Evolutionary conservation across 2,113 vertebrate species (phyloP).

Genomic region (Platycercus adscitus): DNA sequence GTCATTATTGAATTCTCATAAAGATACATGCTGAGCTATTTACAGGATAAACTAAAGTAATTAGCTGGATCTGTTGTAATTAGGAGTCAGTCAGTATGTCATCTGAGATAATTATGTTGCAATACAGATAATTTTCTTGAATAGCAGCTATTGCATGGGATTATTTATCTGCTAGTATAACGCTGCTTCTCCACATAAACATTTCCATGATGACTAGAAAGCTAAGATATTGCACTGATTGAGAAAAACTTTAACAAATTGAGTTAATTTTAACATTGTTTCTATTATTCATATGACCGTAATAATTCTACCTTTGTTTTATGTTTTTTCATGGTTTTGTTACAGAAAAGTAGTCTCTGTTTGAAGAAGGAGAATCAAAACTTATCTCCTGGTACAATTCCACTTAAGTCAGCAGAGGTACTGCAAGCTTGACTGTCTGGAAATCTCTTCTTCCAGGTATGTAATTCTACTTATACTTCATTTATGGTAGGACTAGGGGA

Average conservation of each 20-base stretch:
- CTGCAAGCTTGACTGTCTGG: neutral
- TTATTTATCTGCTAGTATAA: neutral
- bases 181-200: neutral
- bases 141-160: neutral
- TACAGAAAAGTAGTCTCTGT: neutral
- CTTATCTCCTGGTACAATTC: neutral
- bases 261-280: neutral
- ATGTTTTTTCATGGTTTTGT: neutral
- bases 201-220: neutral
- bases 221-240: neutral
- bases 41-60: slow-evolving; percentile 38
- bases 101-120: slow-evolving; percentile 33
- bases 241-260: neutral
- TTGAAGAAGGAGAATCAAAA: neutral
- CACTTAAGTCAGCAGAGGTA: neutral
- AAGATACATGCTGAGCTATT: slow-evolving; percentile 45
- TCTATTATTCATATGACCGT: neutral
- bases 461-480: neutral
- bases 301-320: neutral
- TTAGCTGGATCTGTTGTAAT: slow-evolving; percentile 54
- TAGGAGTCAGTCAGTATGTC: slow-evolving; percentile 45
- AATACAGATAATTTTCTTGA: slow-evolving; percentile 25
- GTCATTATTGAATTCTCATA: slow-evolving; percentile 34
- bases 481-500: neutral
- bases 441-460: neutral